Evolutionary conservation across 1,140 invertebrate species (phyloP), one percentile per base, ranked within the genome.

Genomic region (Mizuhopecten yessoensis): DNA sequence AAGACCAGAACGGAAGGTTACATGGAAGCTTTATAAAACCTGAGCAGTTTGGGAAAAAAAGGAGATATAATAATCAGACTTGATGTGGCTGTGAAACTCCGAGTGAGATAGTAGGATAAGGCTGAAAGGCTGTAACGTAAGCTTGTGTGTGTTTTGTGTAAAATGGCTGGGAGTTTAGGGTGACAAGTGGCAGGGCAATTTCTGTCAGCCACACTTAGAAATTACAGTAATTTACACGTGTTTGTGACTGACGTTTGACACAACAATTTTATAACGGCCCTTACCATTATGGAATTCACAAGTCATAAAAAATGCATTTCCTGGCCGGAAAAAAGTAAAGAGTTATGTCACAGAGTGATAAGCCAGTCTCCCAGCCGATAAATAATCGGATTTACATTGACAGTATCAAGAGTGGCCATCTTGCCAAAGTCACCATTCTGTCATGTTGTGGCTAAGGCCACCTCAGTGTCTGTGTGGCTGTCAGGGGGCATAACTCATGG

Each of bases 101-200:
- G 57, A 75, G 57, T 75, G 17, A 75, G 57, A 75, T 75, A 29
- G 57, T 9, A 75, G 0, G 57, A 75, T 75, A 75, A 75, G 57
- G 57, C n/a, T 75, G 57, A 7, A 39, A 39, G n/a, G n/a, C n/a
- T n/a, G n/a, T 49, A 49, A 87, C 33, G 88, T 89, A 89, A 91
- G 89, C 34, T 91, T 87, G 34, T n/a, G 29, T 87, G 87, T 87
- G 89, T 89, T 87, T 89, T 87, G 86, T 87, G 45, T 89, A 88
- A 89, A 91, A 86, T 75, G 57, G 75, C 86, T 33, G 29, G 75
- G 49, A 87, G 87, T 89, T 89, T 89, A 89, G 87, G 45, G 36
- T 87, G 42, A 88, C 57, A 57, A 86, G 34, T 45, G 88, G 57
- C 88, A 88, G 45, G 49, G 90, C 34, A 49, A 87, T 88, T 87